Base-by-base conservation (phyloP, 2,888 invertebrate genomes). In the Caenorhabditis sinica region DNA sequence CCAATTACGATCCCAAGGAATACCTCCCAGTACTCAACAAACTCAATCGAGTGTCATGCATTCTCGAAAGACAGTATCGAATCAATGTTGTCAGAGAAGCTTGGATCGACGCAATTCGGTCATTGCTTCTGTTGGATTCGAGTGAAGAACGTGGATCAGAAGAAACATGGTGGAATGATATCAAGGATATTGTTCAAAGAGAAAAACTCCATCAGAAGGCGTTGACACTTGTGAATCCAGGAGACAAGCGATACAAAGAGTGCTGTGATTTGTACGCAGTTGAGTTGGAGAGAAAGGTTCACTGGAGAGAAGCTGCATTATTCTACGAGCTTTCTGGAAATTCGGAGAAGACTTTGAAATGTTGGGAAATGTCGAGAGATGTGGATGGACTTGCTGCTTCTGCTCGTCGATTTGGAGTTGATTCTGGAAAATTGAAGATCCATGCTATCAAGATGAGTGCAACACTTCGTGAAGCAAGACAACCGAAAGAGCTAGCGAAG, bases 1-100 rank as follows among this genome's bases (percentile, higher is more conserved):
- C 89, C 6, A 87, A 90, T 36, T 82, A 86, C 40, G 90, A 87
- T 84, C 90, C 88, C 0, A 89, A 89, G 45, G 91, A 91, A 69
- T 91, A 90, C 33, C 80, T 91, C 30, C 90, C 91, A 2, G 63
- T 91, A 0, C 63, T 91, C 11, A 89, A 90, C 69, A 76, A 72
- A 9, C 66, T 91, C 9, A 82, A 87, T 45, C 72, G 77, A 65
- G 30, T 88, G 4, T 60, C 80, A 40, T 88, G 87, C 4, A 61
- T 73, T 23, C 75, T 77, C 6, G 91, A 91, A 61, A 83, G 85
- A 53, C 69, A 82, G 20, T 91, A 85, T 60, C 72, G 86, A 17
- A 91, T 90, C 66, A 87, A 90, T 63, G 40, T 90, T 51, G 77
- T 86, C 28, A 68, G 91, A 23, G 89, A 89, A 28, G 87, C 89